Percentiles rank a stretch among this genome's conserved stretches.
Conservation (phyloP, 2,888 invertebrate genomes). For the Lymantria dispar region DNA sequence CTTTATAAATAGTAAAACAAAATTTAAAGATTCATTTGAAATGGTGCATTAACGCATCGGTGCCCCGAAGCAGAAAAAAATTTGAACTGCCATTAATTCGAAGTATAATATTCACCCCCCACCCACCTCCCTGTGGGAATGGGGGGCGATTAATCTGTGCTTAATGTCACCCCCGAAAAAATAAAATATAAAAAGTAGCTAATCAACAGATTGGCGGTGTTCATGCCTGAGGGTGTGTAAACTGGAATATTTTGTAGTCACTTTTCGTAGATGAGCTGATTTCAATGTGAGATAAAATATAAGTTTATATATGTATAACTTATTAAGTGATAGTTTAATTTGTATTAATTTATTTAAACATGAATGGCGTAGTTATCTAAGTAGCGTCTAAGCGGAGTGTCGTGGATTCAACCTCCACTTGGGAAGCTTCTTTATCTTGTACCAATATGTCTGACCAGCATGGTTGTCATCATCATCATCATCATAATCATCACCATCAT, state of each 20-base stretch:
- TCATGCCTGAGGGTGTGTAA: conserved; percentile 42
- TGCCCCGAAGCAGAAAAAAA: conserved; percentile 51
- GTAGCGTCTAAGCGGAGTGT: too few species aligned
- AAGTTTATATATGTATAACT: neutral
- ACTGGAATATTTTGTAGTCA: conserved; percentile 14
- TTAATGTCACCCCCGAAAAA: conserved; percentile 75
- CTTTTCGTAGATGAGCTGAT: conserved; percentile 9
- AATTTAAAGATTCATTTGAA: conserved; percentile 4
- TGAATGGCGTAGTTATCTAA: too few species aligned
- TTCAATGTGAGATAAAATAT: neutral
- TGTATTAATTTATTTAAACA: too few species aligned
- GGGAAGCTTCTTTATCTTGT: too few species aligned
- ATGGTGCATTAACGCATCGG: conserved; percentile 39
- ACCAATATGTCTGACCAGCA: too few species aligned
- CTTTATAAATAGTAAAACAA: too few species aligned
- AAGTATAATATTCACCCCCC: conserved; percentile 54
- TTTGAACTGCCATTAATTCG: conserved; percentile 73
- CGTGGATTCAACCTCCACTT: too few species aligned
- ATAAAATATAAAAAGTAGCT: conserved; percentile 73
- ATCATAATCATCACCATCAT: too few species aligned
- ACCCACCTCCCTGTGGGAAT: conserved; percentile 57
- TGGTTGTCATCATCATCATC: too few species aligned
- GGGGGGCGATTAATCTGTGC: conserved; percentile 74
- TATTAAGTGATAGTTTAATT: neutral
- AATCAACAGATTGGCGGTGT: conserved; percentile 77